Percentiles rank a stretch among this genome's conserved stretches.
Evolutionary conservation across 2,113 vertebrate species (phyloP).

Genomic region (Lycaon pictus): DNA sequence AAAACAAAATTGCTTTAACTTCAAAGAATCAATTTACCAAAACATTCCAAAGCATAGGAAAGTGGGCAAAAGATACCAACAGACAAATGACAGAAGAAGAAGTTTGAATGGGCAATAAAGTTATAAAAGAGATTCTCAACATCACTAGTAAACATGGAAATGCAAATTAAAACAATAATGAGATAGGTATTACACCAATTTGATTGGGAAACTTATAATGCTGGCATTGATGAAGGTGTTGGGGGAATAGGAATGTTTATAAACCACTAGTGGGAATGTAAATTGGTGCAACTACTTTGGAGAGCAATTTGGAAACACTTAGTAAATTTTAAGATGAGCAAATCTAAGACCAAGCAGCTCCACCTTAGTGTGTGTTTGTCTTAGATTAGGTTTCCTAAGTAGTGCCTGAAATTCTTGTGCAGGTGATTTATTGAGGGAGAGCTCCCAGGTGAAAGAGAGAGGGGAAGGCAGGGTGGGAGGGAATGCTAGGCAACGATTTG

Average conservation of each 20-base stretch:
- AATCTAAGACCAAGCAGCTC: neutral
- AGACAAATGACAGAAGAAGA: conserved; percentile 17
- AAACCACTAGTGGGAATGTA: neutral
- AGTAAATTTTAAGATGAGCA: neutral
- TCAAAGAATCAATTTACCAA: neutral
- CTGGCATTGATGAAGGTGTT: neutral
- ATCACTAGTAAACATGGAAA: neutral
- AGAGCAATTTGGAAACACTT: conserved; percentile 54
- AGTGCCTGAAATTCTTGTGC: neutral
- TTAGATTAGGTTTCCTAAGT: neutral
- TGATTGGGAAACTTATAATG: neutral
- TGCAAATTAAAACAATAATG: conserved; percentile 17
- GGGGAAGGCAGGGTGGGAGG: neutral
- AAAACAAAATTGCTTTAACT: neutral
- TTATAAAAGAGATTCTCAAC: neutral
- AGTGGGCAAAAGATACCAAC: neutral
- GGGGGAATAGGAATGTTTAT: neutral
- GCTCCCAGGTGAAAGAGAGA: neutral
- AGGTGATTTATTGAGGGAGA: neutral
- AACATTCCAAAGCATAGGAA: conserved; percentile 2
- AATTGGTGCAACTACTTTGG: neutral
- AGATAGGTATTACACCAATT: neutral
- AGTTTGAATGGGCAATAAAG: neutral
- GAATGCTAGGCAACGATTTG: neutral
- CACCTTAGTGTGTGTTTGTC: neutral